Evolutionary conservation across 1,140 invertebrate species (phyloP), one percentile per base, ranked within the genome.

Genomic region (Bombus affinis): DNA sequence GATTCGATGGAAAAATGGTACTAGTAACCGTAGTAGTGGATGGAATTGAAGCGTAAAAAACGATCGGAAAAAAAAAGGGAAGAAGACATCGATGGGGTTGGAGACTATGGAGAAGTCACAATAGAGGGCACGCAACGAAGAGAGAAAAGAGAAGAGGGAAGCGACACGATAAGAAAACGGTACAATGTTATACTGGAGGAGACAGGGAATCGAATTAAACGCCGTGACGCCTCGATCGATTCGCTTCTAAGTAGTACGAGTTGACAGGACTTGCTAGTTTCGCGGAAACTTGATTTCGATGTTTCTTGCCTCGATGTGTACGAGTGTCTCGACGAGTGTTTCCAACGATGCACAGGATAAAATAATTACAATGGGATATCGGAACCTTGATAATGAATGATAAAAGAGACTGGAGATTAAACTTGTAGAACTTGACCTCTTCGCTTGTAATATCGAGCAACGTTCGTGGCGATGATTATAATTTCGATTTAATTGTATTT

Each of bases 211-310:
- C 25, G 25, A 76, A 59, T 57, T 57, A 77, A 77, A 39, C 25
- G 39, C 18, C 39, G 70, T 39, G 37, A 37, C n/a, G 32, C 47
- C 47, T 53, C 47, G 18, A 32, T 32, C 73, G 73, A 75, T 18
- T 35, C 73, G 44, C 32, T 47, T 3, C 32, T 32, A 22, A 57
- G 32, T 57, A 25, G 18, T 42, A n/a, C 10, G 47, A 47, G n/a
- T 35, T 18, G 47, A 44, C 22, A 35, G 32, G 32, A 18, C 74
- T 75, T 28, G 44, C 10, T 28, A 75, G 73, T 35, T 32, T 25
- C 42, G 72, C n/a, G 73, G 44, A 13, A 75, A 75, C 22, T 57
- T 35, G 73, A 75, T 57, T 37, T 75, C 73, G 25, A 74, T 35
- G 74, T 8, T 35, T 68, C n/a, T 65, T 37, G 10, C 28, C 12